Conservation (phyloP, 1,140 invertebrate genomes). For the Araneus ventricosus region DNA sequence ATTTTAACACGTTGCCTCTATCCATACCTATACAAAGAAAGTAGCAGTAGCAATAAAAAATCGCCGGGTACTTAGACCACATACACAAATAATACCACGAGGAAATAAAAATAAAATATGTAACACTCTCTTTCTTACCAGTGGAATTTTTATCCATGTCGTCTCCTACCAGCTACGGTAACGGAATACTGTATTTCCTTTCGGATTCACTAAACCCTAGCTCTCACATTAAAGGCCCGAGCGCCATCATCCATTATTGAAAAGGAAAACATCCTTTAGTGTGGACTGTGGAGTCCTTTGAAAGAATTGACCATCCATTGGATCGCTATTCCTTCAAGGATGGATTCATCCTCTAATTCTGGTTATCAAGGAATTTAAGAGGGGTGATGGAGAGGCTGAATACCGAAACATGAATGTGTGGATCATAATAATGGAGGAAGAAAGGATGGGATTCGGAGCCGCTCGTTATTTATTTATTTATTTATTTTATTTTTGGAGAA, state of each 20-base stretch:
- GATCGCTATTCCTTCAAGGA: background rate
- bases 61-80: no score
- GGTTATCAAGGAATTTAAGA: background rate
- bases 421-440: background rate
- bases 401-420: background rate
- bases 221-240: background rate
- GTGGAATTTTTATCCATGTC: background rate
- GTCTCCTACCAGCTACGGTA: background rate
- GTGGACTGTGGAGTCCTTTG: background rate
- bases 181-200: conserved; percentile 10
- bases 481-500: background rate
- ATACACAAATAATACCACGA: background rate
- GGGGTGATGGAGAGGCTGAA: background rate
- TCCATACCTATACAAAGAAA: no score
- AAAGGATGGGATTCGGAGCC: background rate
- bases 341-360: background rate
- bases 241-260: conserved; percentile 3
- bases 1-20: no score
- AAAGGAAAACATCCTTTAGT: conserved; percentile 21
- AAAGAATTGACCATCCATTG: conserved; percentile 4
- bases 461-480: background rate
- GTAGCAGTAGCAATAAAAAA: no score
- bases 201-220: background rate
- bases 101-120: background rate
- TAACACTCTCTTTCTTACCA: background rate